Percentiles rank a stretch among this genome's conserved stretches.
Conservation (phyloP, 2,888 invertebrate genomes). For the Microchrysa polita region DNA sequence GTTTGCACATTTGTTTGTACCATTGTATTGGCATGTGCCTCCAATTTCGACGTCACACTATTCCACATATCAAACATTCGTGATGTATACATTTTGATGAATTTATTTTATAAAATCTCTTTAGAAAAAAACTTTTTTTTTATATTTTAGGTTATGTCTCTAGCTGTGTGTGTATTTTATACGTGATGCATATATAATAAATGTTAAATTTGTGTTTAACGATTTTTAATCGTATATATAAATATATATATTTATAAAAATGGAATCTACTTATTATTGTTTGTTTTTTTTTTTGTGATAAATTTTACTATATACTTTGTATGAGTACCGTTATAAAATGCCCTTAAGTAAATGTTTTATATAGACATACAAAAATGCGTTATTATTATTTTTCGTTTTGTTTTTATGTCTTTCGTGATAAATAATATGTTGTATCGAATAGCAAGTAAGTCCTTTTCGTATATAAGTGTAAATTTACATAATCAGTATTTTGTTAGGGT, state of each 20-base stretch:
- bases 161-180: not conserved
- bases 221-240: not conserved
- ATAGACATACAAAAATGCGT: not conserved
- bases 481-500: conserved; percentile 9
- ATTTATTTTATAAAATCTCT: conserved; percentile 16
- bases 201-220: not conserved
- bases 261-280: conserved; percentile 26
- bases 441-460: not conserved
- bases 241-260: conserved; percentile 27
- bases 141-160: conserved; percentile 17
- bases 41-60: conserved; percentile 65
- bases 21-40: conserved; percentile 65
- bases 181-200: no score
- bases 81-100: conserved; percentile 64
- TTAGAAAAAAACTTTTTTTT: conserved; percentile 10
- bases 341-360: conserved; percentile 21
- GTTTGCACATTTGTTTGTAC: conserved; percentile 65
- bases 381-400: not conserved
- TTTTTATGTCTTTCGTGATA: not conserved
- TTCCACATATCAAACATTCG: conserved; percentile 67
- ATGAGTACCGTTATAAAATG: conserved; percentile 12
- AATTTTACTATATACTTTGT: no score
- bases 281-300: not conserved
- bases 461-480: conserved; percentile 45
- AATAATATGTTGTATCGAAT: no score